phyloP scores from a whole-genome alignment of 2,797 vertebrate genomes.

The Darevskia nairensis region DNA sequence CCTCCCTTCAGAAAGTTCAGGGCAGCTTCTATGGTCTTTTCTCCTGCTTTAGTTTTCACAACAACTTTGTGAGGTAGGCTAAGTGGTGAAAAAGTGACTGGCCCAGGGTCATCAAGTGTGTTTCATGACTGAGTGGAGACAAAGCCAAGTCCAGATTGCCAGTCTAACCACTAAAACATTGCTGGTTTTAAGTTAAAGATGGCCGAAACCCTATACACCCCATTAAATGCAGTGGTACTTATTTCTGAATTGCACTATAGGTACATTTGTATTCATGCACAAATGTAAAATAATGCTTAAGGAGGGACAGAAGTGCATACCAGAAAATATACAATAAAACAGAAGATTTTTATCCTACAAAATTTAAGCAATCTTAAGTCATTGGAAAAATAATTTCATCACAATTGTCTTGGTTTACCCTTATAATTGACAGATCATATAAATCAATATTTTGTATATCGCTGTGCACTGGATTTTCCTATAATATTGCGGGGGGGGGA shows the following conservation, averaged over 20 bases:
- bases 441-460: conserved; percentile 57
- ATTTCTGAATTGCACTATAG: conserved; percentile 1
- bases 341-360: neutral
- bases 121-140: neutral
- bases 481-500: conserved; percentile 44
- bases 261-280: conserved; percentile 14
- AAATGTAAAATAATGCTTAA: neutral
- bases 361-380: conserved; percentile 58
- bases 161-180: neutral
- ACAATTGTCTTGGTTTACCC: conserved; percentile 49
- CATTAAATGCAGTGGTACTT: neutral
- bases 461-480: conserved; percentile 57
- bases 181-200: neutral
- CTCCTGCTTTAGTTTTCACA: neutral
- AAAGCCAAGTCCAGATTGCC: neutral
- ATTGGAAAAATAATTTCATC: conserved; percentile 57
- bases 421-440: conserved; percentile 32
- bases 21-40: neutral
- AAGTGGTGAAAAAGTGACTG: neutral
- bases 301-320: neutral
- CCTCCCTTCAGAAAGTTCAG: neutral
- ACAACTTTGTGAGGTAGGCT: neutral
- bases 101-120: neutral
- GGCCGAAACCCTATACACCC: neutral
- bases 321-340: neutral